Conservation (phyloP, 2,797 vertebrate genomes). For the Coccyzus lansbergi region DNA sequence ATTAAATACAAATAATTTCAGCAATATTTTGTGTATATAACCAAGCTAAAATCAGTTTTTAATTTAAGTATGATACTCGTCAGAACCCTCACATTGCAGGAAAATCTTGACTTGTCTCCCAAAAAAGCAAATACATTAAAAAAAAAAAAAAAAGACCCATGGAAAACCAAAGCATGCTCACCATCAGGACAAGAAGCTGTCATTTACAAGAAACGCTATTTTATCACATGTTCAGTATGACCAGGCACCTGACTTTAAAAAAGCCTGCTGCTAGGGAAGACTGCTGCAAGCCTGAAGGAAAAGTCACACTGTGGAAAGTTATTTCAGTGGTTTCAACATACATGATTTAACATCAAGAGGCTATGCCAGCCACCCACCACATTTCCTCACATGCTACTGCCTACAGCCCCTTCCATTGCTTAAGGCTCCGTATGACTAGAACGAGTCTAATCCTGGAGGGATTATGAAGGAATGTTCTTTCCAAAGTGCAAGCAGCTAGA, state of each 20-base stretch:
- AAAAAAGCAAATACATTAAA: background rate
- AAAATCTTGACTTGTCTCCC: background rate
- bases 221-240: accelerated
- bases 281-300: background rate
- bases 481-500: background rate
- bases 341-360: background rate
- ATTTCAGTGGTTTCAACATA: background rate
- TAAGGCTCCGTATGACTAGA: background rate
- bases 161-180: accelerated
- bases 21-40: background rate
- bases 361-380: background rate
- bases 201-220: background rate
- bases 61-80: too few species aligned
- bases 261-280: background rate
- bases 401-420: background rate
- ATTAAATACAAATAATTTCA: background rate
- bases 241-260: background rate
- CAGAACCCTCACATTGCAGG: background rate
- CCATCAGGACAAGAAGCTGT: background rate
- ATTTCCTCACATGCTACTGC: background rate
- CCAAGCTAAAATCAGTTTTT: background rate
- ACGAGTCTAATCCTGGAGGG: background rate
- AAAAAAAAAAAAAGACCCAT: background rate
- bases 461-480: background rate
- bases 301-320: background rate